These are phyloP conservation scores for Crotalus tigris DNA, from an alignment of 2,113 vertebrate species.

Conservation along the genomic window DNA sequence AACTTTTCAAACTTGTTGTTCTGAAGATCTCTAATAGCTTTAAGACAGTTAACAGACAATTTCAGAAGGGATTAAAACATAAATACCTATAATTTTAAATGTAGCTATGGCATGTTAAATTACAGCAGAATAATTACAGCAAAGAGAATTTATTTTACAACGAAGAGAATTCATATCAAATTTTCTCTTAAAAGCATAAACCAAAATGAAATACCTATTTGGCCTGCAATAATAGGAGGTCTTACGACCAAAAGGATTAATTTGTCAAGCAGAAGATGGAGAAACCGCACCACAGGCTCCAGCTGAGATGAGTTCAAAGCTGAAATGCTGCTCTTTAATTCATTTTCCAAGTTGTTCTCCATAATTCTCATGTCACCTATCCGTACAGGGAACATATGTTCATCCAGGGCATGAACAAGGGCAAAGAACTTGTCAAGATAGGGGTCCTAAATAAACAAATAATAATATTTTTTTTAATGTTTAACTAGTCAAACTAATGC, in stretches of 20 bases:
- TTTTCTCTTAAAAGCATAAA: conserved; percentile 8
- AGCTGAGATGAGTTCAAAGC: conserved; percentile 91
- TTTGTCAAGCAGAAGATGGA: conserved; percentile 97
- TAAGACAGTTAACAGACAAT: not conserved
- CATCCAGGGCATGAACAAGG: conserved; percentile 94
- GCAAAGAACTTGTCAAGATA: conserved; percentile 98
- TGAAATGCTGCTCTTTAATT: conserved; percentile 93
- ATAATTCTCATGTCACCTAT: conserved; percentile 98
- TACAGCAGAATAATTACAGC: not conserved
- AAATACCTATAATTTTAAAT: not conserved
- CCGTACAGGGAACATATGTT: conserved; percentile 97
- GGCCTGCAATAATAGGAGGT: conserved; percentile 94
- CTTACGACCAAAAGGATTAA: conserved; percentile 93
- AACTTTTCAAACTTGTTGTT: not conserved
- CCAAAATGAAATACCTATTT: conserved; percentile 86
- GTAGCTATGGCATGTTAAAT: not conserved
- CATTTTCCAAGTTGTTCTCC: conserved; percentile 96
- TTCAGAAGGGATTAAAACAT: not conserved
- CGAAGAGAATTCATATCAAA: not conserved
- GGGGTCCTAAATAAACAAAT: conserved; percentile 80
- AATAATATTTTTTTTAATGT: not conserved
- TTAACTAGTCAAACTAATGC: not conserved
- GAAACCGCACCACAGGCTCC: conserved; percentile 95
- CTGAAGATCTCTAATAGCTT: not conserved
- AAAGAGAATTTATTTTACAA: not conserved